Base-by-base conservation (phyloP, 2,113 vertebrate species). In the Oceanites oceanicus region DNA sequence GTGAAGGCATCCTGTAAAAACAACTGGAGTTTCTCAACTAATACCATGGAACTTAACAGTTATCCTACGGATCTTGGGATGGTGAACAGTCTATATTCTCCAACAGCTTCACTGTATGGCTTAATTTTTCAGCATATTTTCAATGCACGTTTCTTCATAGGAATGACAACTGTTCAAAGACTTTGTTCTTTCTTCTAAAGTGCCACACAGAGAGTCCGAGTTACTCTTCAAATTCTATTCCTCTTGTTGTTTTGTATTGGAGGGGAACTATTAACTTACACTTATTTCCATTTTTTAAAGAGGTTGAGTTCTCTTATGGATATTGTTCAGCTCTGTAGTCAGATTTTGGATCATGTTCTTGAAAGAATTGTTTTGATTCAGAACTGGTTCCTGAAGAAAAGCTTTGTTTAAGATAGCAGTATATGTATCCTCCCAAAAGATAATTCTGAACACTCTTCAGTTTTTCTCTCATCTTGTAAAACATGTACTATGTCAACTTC, bases 391-490 rank as follows among this genome's bases (percentile, higher is more conserved):
- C 66, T 93, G 67, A 93, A 49, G 62, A 79, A 95, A 95, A 94
- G 44, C 11, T 59, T 18, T 92, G 38, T 82, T 91, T 87, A 65
- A 95, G 86, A 83, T 81, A 94, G 62, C 66, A 91, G 50, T 90
- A 49, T 80, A 84, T 90, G 8, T 76, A 87, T 96, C 21, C 94
- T 72, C 77, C 62, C 18, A 13, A 23, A 96, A 98, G 88, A 86
- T 90, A 71, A 89, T 96, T 71, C 49, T 62, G 66, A 66, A 85
- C 36, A n/a, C 9, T n/a, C 49, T 94, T 89, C 71, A 94, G 15
- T 86, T 96, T 96, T 97, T 96, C 67, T 88, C 23, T 93, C 84
- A 36, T 96, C 50, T 82, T 94, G 42, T 91, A 67, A 97, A 91
- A 83, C 52, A 67, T 29, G 77, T 71, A n/a, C 88, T 90, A 36